A percentile compares a stretch with the other conserved stretches of the same genome.
phyloP scores from a whole-genome alignment of 2,113 vertebrate genomes.

The Gymnobelideus leadbeateri region DNA sequence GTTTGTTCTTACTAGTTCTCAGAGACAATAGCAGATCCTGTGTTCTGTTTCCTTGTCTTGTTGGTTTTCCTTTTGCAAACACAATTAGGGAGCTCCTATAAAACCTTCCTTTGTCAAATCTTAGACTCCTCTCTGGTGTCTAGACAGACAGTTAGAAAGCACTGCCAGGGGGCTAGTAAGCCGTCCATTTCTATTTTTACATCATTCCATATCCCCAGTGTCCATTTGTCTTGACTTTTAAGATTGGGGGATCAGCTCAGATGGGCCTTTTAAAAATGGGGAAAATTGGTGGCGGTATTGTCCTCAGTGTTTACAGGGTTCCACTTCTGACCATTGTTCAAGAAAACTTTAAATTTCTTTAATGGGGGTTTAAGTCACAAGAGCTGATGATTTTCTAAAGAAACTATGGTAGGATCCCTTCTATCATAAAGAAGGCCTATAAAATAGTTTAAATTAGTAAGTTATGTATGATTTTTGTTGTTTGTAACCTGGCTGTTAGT shows the following conservation, averaged over 20 bases:
- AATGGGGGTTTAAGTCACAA: not conserved
- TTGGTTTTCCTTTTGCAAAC: conserved; percentile 63
- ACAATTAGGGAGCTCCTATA: not conserved
- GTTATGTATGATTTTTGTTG: rapidly evolving
- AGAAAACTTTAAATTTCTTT: conserved; percentile 3
- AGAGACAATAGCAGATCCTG: not conserved
- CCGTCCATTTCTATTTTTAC: conserved; percentile 31
- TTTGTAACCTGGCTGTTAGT: conserved; percentile 20
- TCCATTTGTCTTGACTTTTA: conserved; percentile 41
- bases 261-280: not conserved
- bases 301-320: not conserved
- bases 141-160: conserved; percentile 55
- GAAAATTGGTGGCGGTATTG: not conserved
- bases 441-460: conserved; percentile 20
- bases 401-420: not conserved
- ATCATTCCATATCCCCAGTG: not conserved
- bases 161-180: not conserved
- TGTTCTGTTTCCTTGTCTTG: conserved; percentile 50
- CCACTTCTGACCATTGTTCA: not conserved
- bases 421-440: conserved; percentile 24
- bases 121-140: conserved; percentile 17
- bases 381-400: not conserved
- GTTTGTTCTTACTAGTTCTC: not conserved
- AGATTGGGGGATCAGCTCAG: not conserved
- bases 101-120: conserved; percentile 52